Conservation (phyloP, 2,113 vertebrate genomes). For the Oncorhynchus nerka region DNA sequence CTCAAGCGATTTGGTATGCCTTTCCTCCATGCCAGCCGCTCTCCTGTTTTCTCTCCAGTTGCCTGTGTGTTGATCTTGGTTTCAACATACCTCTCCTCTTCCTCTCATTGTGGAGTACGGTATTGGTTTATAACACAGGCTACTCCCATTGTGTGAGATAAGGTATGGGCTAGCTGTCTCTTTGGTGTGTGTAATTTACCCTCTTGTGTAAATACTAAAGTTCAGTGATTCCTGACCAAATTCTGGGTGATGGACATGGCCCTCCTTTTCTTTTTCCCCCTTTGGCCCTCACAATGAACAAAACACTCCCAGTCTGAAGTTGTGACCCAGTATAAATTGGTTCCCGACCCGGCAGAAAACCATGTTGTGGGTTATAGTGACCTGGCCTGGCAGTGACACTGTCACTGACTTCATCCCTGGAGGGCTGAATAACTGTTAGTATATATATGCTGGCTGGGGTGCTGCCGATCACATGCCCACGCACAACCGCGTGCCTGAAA, state of each 20-base stretch:
- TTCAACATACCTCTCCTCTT: conserved; percentile 54
- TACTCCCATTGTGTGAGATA: neutral
- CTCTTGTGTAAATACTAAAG: neutral
- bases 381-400: conserved; percentile 18
- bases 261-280: neutral
- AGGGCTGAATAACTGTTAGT: neutral
- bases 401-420: neutral
- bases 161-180: neutral
- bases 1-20: neutral
- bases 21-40: neutral
- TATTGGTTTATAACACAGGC: conserved; percentile 1
- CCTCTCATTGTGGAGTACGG: conserved; percentile 46
- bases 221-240: too few relatives aligned
- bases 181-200: neutral
- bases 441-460: neutral
- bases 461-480: conserved; percentile 8
- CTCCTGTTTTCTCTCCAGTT: conserved; percentile 11
- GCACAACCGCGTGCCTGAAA: neutral
- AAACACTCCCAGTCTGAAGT: conserved; percentile 10
- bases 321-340: conserved; percentile 2
- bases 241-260: too few relatives aligned
- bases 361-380: conserved; percentile 9
- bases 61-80: conserved; percentile 57
- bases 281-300: too few relatives aligned
- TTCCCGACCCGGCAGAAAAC: conserved; percentile 26